phyloP scores from a whole-genome alignment of 2,797 vertebrate species.

The Poeciliopsis presidionis region DNA sequence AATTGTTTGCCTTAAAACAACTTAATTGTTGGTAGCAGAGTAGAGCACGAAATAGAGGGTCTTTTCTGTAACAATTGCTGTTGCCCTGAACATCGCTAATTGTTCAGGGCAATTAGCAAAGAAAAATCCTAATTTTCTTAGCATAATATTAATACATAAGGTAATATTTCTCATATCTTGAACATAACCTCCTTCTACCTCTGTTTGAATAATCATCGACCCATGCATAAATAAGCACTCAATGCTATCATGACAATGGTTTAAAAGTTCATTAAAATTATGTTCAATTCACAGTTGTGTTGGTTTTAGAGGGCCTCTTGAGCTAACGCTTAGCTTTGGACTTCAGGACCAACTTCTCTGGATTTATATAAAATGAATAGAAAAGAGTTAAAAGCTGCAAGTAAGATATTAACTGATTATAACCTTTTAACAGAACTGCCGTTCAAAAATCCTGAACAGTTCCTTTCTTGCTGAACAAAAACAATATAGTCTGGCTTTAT shows the following conservation, averaged over 20 bases:
- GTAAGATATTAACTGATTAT: background rate
- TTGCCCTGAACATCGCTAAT: no score
- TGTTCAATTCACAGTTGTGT: background rate
- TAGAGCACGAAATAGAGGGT: background rate
- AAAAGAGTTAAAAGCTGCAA: background rate
- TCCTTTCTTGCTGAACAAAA: background rate
- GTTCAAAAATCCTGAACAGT: background rate
- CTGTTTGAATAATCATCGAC: background rate
- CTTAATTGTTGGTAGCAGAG: background rate
- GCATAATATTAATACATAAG: no score
- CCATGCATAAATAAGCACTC: background rate
- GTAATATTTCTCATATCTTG: no score
- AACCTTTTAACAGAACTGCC: background rate
- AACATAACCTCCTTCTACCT: background rate
- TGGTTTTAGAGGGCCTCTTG: background rate
- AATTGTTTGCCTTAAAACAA: background rate
- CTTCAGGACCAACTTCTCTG: background rate
- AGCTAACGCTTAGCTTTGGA: background rate
- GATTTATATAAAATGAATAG: background rate
- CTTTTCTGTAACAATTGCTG: background rate
- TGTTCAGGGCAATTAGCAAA: no score
- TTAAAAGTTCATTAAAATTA: background rate
- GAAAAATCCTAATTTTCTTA: no score
- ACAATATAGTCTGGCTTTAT: conserved; percentile 8
- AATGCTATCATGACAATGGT: background rate